Conservation (phyloP, 2,888 invertebrate genomes). For the Cantharis flavilabris region DNA sequence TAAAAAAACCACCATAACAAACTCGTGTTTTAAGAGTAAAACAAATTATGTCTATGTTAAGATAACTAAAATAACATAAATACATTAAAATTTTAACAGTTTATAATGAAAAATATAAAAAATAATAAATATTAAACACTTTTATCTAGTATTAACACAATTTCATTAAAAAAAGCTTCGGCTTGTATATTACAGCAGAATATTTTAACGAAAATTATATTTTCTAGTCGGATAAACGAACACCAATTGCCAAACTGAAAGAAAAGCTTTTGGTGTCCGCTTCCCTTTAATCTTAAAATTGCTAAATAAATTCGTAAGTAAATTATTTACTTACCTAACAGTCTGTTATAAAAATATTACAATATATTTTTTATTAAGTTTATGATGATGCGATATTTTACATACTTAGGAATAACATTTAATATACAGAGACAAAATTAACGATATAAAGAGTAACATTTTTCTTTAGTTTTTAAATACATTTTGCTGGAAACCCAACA, state of each 20-base stretch:
- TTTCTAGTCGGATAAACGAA: background rate
- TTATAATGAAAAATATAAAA: background rate
- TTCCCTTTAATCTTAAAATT: background rate
- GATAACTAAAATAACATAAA: background rate
- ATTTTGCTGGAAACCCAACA: conserved; percentile 1
- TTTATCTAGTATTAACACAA: background rate
- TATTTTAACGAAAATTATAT: background rate
- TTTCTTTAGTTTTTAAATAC: background rate
- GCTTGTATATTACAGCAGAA: background rate
- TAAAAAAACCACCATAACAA: background rate
- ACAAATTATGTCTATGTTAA: background rate
- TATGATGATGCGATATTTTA: background rate
- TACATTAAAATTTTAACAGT: background rate
- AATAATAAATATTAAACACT: background rate
- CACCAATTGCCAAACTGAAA: background rate
- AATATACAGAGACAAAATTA: background rate
- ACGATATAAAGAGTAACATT: background rate
- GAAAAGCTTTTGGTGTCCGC: background rate
- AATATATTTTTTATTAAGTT: background rate
- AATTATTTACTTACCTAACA: background rate
- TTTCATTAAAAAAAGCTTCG: background rate
- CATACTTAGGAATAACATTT: background rate
- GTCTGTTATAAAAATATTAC: background rate
- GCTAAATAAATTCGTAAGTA: background rate
- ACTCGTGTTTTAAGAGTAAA: background rate